These are phyloP conservation scores for Antennarius striatus DNA, from an alignment of 2,113 vertebrate species.

Conservation along the genomic window DNA sequence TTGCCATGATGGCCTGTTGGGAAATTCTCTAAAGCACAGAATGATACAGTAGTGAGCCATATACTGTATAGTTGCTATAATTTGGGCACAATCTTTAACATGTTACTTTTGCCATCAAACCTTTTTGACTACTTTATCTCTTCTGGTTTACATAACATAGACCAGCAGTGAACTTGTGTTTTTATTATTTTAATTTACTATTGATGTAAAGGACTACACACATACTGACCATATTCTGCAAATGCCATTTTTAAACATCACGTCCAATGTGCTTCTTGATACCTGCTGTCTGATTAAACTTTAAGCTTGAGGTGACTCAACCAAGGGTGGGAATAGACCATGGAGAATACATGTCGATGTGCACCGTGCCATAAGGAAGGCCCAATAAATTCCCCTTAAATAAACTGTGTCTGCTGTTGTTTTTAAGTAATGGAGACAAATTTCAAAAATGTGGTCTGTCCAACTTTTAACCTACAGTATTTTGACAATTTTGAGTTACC, in stretches of 20 bases:
- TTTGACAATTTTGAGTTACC: not conserved
- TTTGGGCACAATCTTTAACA: slow-evolving; percentile 43
- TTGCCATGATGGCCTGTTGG: not conserved
- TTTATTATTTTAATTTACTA: slow-evolving; percentile 45
- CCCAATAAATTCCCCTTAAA: slow-evolving; percentile 80
- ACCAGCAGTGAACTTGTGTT: slow-evolving; percentile 47
- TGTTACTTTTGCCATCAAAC: slow-evolving; percentile 38
- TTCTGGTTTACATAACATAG: slow-evolving; percentile 49
- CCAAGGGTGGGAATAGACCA: slow-evolving; percentile 41
- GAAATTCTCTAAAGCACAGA: not conserved
- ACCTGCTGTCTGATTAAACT: slow-evolving; percentile 41
- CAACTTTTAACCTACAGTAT: not conserved
- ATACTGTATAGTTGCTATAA: slow-evolving; percentile 13
- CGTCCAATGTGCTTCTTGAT: slow-evolving; percentile 49
- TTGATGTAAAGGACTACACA: slow-evolving; percentile 46
- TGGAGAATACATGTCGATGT: slow-evolving; percentile 78
- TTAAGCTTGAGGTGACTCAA: slow-evolving; percentile 34
- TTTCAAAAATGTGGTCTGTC: not conserved
- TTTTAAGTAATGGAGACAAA: not conserved
- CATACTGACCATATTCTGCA: slow-evolving; percentile 49
- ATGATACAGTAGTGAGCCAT: slow-evolving; percentile 33
- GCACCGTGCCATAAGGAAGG: slow-evolving; percentile 82
- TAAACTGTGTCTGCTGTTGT: slow-evolving; percentile 19
- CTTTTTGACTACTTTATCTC: slow-evolving; percentile 29
- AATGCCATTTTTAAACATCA: slow-evolving; percentile 28